Evolutionary conservation across 2,113 vertebrate species (phyloP), one percentile per base, ranked within the genome.

Genomic region (Chaetodon trifascialis): DNA sequence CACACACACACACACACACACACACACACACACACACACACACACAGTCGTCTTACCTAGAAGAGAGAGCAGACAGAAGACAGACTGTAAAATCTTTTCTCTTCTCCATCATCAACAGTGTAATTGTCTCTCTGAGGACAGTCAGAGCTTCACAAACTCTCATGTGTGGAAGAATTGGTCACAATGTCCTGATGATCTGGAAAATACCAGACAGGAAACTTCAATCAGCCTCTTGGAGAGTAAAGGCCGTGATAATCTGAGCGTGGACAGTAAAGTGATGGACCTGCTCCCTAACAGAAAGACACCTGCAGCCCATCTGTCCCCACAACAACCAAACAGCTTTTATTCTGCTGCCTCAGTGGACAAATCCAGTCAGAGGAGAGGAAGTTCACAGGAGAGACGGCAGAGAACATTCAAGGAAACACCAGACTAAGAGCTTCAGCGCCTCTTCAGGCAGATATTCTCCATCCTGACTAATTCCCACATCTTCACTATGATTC

Each of bases 351-450:
- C 38, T 62, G 49, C 67, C 55, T 73, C 62, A 14, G 25, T 14
- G 38, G 30, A 40, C 74, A 73, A 63, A 64, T 72, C 42, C 49
- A 70, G 56, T 42, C 58, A 65, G 70, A 83, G 38, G 64, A 51
- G 58, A 75, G 65, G 58, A 64, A 42, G 30, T 67, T 42, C 47
- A 70, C n/a, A 65, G 36, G 36, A 67, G 66, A 25, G n/a, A 38
- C 65, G 59, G 67, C 23, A 8, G 42, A 76, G 60, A 70, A 30
- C 46, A 73, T 84, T 73, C 54, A 70, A 79, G 64, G 68, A 52
- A 78, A 72, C 62, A 64, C 5, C 16, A 73, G 23, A 52, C 42
- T 77, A 73, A 76, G 64, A 34, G 49, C 49, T 55, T 55, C 52
- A 55, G 21, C 10, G 21, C n/a, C 21, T 4, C 21, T 56, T 23